phyloP scores from a whole-genome alignment of 2,113 vertebrate genomes.

The Strix aluco region DNA sequence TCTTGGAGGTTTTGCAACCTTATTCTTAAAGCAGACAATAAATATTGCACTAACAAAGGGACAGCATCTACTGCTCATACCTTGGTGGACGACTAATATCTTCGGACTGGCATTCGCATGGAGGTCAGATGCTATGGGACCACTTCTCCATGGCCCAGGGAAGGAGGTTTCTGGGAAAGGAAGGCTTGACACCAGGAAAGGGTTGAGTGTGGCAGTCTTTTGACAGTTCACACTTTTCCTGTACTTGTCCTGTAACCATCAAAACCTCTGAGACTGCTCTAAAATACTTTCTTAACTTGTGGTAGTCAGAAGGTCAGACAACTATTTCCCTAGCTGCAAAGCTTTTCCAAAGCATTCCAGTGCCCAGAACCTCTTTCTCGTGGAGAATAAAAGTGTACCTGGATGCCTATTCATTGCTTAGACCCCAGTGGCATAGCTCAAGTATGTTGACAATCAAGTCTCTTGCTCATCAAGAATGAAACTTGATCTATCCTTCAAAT shows the following conservation, averaged over 20 bases:
- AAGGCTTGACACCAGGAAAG: not conserved
- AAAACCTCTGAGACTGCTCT: not conserved
- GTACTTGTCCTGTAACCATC: not conserved
- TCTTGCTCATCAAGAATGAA: not conserved
- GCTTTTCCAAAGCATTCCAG: not conserved
- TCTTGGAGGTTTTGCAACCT: not conserved
- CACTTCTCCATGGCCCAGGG: not conserved
- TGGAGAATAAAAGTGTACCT: not conserved
- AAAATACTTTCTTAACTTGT: not conserved
- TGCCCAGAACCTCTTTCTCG: not conserved
- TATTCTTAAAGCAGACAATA: not conserved
- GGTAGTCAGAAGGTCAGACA: not conserved
- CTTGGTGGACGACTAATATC: rapidly evolving
- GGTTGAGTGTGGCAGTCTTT: not conserved
- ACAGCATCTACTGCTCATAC: not conserved
- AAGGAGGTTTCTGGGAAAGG: not conserved
- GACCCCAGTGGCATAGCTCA: not conserved
- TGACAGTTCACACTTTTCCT: not conserved
- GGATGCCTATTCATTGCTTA: not conserved
- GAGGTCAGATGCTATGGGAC: not conserved
- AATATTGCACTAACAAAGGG: not conserved
- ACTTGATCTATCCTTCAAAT: not conserved
- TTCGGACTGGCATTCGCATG: rapidly evolving
- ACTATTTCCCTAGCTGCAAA: not conserved
- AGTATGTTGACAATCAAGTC: not conserved